phyloP scores from a whole-genome alignment of 2,797 vertebrate species.

The Xyrichtys novacula region DNA sequence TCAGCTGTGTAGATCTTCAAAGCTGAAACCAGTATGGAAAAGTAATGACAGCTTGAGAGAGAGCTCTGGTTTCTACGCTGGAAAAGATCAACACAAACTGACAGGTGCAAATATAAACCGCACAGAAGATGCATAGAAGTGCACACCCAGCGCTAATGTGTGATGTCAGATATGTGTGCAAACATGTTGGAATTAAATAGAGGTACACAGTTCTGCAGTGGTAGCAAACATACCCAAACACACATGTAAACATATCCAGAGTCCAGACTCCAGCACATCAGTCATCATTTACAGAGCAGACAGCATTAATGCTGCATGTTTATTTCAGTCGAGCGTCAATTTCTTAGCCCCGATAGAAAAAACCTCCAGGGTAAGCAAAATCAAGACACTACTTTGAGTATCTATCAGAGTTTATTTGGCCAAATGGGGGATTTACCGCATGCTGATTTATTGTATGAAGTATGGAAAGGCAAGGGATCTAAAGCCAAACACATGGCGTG shows the following conservation, averaged over 20 bases:
- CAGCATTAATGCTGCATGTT: conserved; percentile 40
- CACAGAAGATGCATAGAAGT: not conserved
- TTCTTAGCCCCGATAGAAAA: conserved; percentile 47
- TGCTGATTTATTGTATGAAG: conserved; percentile 73
- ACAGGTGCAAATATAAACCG: conserved; percentile 1
- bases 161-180: conserved; percentile 14
- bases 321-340: conserved; percentile 15
- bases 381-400: conserved; percentile 57
- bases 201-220: conserved; percentile 5
- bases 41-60: not conserved
- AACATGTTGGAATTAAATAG: conserved; percentile 6
- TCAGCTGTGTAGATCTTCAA: not conserved
- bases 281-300: conserved; percentile 29
- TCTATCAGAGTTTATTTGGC: conserved; percentile 66
- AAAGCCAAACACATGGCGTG: conserved; percentile 77
- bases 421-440: conserved; percentile 71
- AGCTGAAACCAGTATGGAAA: not conserved
- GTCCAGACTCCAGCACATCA: conserved; percentile 23
- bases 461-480: conserved; percentile 60
- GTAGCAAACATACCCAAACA: conserved; percentile 19
- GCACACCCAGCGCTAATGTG: conserved; percentile 12
- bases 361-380: conserved; percentile 45
- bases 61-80: not conserved
- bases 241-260: conserved; percentile 1
- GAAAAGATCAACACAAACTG: conserved; percentile 15